A percentile compares a stretch with the other conserved stretches of the same genome.
Conservation (phyloP, 2,797 vertebrate genomes). For the Anguilla anguilla region DNA sequence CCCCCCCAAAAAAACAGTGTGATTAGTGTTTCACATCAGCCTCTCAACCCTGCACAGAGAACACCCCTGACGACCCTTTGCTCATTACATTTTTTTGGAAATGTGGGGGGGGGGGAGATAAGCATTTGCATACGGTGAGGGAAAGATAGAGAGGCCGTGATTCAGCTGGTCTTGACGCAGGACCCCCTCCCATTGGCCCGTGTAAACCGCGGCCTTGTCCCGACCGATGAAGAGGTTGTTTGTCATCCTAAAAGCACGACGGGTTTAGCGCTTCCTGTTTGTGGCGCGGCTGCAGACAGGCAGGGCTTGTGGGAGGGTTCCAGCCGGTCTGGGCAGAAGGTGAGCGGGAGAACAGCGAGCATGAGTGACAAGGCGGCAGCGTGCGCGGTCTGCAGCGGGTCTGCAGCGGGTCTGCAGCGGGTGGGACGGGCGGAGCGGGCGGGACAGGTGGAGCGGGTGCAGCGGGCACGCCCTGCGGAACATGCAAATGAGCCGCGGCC, state of each 20-base stretch:
- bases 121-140: not conserved
- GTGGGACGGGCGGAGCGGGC: no score
- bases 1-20: not conserved
- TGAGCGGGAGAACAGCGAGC: not conserved
- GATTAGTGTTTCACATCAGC: not conserved
- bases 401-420: slow-evolving; percentile 6
- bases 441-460: not conserved
- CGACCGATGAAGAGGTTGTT: not conserved
- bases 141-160: not conserved
- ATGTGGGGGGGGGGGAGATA: not conserved
- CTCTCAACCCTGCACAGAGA: not conserved
- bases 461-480: not conserved
- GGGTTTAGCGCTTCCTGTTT: not conserved
- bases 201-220: not conserved
- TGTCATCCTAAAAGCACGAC: not conserved
- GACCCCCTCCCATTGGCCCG: not conserved
- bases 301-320: not conserved
- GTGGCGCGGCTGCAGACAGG: not conserved
- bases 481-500: not conserved
- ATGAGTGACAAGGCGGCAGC: not conserved
- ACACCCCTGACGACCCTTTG: not conserved
- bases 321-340: not conserved
- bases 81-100: not conserved
- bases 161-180: not conserved
- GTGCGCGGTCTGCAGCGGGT: not conserved